Evolutionary conservation across 2,113 vertebrate genomes (phyloP), one percentile per base, ranked within the genome.

Genomic region (Oryzias celebensis): DNA sequence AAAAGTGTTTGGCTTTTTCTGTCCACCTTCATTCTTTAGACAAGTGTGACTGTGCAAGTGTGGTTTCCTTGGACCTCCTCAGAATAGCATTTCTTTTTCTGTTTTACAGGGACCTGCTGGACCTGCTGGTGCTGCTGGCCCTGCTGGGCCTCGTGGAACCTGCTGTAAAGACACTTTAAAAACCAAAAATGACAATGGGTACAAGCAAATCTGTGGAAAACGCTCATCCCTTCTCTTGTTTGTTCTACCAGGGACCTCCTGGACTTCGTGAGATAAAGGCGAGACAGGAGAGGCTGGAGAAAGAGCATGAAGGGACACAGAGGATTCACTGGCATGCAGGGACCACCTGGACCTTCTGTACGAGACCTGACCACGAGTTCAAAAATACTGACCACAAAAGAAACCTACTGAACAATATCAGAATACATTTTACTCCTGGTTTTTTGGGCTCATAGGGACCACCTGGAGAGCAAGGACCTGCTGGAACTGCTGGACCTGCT

Each of bases 241-340:
- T 48, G 20, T 4, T 20, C 16, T 58, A 22, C 65, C 68, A 98
- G 96, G 97, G 97, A 53, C 77, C 93, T 16, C 31, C 68, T 91
- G 97, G 97, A 79, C 62, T 92, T 67, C 97, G 97, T 85, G 97
- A 92, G 97, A 99, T 93, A 99, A 96, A 92, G 97, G 97, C 89
- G 97, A 99, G 88, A 0, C 90, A 0, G 97, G 97, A 14, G 96
- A 98, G 87, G 93, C 93, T 71, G 97, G 97, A 62, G 95, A 97
- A 84, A 96, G 96, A 95, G 96, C 91, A 94, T 99, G 86, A 99
- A 98, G 92, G 97, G 97, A 89, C 97, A 98, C 91, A 92, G 97
- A 92, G 97, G 97, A 80, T 98, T 99, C 92, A 95, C 96, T 0
- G 97, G 97, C 86, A 94, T 95, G 81, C 96, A 97, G 88, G 97